Evolutionary conservation across 2,113 vertebrate species (phyloP).

Genomic region (Neofelis nebulosa): DNA sequence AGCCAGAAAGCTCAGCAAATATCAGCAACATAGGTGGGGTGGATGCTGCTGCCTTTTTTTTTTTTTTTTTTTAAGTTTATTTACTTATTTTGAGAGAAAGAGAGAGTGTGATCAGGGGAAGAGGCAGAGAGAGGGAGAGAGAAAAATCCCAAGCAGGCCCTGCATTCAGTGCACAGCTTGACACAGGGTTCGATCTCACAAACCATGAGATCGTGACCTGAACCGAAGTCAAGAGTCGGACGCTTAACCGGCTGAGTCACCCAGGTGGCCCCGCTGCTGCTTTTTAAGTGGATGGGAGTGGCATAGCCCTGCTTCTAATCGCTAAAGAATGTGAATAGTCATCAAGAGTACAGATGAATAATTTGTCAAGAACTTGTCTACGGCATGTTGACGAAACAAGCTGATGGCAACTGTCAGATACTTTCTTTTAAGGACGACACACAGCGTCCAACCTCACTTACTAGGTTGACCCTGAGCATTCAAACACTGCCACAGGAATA

Average conservation of each 20-base stretch:
- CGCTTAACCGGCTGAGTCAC: no score
- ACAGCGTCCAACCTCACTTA: neutral
- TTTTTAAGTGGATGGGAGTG: neutral
- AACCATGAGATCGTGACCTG: no score
- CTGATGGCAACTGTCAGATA: neutral
- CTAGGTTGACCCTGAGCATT: neutral
- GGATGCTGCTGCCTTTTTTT: neutral
- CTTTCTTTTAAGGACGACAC: neutral
- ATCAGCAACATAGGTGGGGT: neutral
- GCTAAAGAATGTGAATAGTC: neutral
- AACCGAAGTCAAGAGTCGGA: no score
- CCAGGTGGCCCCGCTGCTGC: neutral
- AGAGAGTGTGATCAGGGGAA: no score
- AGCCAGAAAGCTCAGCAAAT: neutral
- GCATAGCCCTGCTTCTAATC: neutral
- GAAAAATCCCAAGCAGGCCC: no score
- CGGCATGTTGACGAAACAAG: neutral
- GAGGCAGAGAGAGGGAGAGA: no score
- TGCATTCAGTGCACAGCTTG: no score
- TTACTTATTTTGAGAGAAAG: no score
- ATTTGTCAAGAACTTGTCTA: constrained; percentile 7
- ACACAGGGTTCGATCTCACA: no score
- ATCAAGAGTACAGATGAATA: neutral
- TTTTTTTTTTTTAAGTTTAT: neutral
- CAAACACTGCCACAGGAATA: neutral